Base-by-base conservation (phyloP, 2,888 invertebrate genomes). In the Strigamia maritima region DNA sequence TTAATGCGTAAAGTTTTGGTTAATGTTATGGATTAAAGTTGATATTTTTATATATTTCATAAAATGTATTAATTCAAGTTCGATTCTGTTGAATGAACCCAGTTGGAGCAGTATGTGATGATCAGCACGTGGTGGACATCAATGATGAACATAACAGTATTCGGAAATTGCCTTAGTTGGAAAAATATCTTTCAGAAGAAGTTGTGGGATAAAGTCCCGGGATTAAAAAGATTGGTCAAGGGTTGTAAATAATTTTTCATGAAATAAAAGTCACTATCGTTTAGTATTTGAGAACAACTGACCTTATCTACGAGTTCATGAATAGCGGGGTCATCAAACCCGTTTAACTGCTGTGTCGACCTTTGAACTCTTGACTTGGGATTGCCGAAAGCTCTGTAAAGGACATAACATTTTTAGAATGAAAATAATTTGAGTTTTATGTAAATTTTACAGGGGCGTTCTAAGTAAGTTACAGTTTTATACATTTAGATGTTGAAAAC, bases 211-310 rank as follows among this genome's bases (percentile, higher is more conserved):
- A 49, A 49, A 49, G 19, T n/a, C n/a, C 16, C 1, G 2, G 49
- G 19, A 12, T 49, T 49, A 49, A 49, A 49, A 49, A 19, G 49
- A 49, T 49, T 49, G 49, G 49, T 16, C 49, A 49, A 49, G 49
- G 49, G 49, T 65, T 26, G 65, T 65, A 28, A 65, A 24, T 65
- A 65, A 65, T 65, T 65, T 65, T 65, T 65, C 65, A 65, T 65
- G 26, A 14, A 49, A 49, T 49, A 49, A 49, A 49, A 49, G 49
- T n/a, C 49, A n/a, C 49, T 16, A 28, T 65, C 65, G 28, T 65
- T 65, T 65, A 28, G 14, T 65, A 65, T 65, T 65, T 65, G 65
- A n/a, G 49, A 49, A 49, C 49, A 19, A 49, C 49, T 65, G 65
- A 24, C 65, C 65, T 65, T 65, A 65, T 65, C 65, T 28, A 65